Conservation (phyloP, 2,888 invertebrate species). For the Hyalella azteca region DNA sequence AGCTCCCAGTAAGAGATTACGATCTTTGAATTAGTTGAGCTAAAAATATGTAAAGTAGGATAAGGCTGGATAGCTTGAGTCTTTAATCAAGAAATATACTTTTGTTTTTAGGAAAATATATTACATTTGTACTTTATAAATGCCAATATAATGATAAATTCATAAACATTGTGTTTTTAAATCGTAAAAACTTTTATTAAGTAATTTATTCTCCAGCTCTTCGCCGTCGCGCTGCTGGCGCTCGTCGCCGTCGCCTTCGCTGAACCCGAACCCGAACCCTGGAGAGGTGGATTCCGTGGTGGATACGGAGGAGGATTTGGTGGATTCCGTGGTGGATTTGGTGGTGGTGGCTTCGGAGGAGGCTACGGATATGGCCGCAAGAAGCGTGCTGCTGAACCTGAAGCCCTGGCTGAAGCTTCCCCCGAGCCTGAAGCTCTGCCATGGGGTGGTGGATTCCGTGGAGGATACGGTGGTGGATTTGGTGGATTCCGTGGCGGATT, state of each 20-base stretch:
- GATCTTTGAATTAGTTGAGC: no score
- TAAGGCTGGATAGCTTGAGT: background rate
- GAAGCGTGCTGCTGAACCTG: background rate
- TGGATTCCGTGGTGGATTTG: background rate
- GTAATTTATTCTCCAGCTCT: background rate
- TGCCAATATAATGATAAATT: no score
- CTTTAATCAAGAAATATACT: background rate
- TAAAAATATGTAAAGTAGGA: no score
- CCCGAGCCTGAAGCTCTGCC: background rate
- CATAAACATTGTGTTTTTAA: no score
- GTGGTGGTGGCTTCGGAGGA: no score
- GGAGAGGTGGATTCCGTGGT: background rate
- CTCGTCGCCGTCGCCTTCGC: background rate
- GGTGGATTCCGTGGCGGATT: background rate
- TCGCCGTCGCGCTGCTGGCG: slow-evolving; percentile 6
- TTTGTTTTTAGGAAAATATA: no score
- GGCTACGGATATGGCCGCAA: background rate
- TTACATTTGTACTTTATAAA: no score
- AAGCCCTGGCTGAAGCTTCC: background rate
- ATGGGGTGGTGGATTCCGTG: background rate
- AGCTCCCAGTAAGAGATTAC: background rate
- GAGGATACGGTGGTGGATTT: background rate
- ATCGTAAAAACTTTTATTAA: background rate
- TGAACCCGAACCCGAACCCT: background rate
- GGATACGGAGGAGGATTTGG: background rate